phyloP scores from a whole-genome alignment of 2,888 invertebrate genomes.

The Idaea biselata region DNA sequence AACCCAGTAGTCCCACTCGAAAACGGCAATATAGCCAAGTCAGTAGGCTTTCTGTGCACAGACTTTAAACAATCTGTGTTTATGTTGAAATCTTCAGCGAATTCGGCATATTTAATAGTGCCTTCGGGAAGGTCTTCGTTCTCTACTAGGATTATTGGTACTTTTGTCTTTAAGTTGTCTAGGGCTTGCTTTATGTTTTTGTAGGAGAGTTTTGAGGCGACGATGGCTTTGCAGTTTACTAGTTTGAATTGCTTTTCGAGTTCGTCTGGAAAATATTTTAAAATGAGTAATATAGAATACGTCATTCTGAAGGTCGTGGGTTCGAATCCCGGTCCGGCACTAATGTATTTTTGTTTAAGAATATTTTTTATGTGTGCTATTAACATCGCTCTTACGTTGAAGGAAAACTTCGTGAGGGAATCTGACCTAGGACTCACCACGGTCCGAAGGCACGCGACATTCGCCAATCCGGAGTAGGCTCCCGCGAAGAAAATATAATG shows the following conservation, averaged over 20 bases:
- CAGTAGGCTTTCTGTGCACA: slow-evolving; percentile 70
- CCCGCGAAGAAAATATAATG: too few species aligned
- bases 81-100: slow-evolving; percentile 76
- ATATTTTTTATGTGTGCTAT: too few species aligned
- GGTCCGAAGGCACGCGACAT: too few species aligned
- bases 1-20: slow-evolving; percentile 94
- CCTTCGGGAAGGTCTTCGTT: slow-evolving; percentile 73
- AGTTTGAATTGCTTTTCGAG: slow-evolving; percentile 82
- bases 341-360: background rate
- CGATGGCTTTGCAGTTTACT: slow-evolving; percentile 82
- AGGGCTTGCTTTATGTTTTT: slow-evolving; percentile 71
- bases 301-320: too few species aligned
- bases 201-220: slow-evolving; percentile 81
- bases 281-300: too few species aligned
- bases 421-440: too few species aligned
- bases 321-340: background rate
- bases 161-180: slow-evolving; percentile 57
- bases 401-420: too few species aligned
- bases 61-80: slow-evolving; percentile 75
- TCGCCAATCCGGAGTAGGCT: too few species aligned
- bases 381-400: too few species aligned
- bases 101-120: slow-evolving; percentile 83
- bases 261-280: slow-evolving; percentile 79
- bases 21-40: slow-evolving; percentile 87
- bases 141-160: slow-evolving; percentile 77